Base-by-base conservation (phyloP, 2,113 vertebrate species). In the Oostethus manadensis region DNA sequence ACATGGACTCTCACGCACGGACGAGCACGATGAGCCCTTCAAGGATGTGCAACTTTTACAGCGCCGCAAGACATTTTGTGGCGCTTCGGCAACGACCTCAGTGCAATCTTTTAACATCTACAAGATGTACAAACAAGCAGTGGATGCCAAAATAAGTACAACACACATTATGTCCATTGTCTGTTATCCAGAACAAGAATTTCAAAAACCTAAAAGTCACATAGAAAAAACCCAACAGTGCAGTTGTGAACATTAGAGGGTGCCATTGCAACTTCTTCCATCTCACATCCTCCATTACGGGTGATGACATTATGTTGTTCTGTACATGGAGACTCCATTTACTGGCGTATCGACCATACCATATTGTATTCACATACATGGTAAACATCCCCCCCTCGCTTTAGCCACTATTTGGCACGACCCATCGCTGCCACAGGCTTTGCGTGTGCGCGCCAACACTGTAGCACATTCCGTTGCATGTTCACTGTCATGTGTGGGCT, bases 161-260 rank as follows among this genome's bases (percentile, higher is more conserved):
- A 7, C 4, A 33, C 6, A 29, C 26, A 33, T 5, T 6, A 33
- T 33, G 29, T 33, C 29, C 29, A 33, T 33, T 33, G 29, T 33
- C 29, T 33, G 29, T 3, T 33, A 33, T 6, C 29, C 29, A 33
- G 29, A 33, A 33, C 29, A 33, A 33, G 29, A 48, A 43, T 60
- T 18, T 38, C 43, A 3, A 23, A 65, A 67, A n/a, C 44, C 17
- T n/a, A 14, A 44, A 14, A 14, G 3, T 44, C 2, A 44, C 2
- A 44, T 3, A 17, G 7, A 65, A 60, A 55, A 59, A 64, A 64
- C 67, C 51, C 7, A 3, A 51, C 29, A 26, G 69, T 78, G 70
- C 69, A 76, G 60, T 35, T 57, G 77, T 77, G 71, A 81, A 81
- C 78, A 66, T 61, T 57, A 79, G 77, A 78, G 83, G 81, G 73